These are phyloP conservation scores for Chaetorhynchus papuensis DNA, from an alignment of 2,113 vertebrate species.

Conservation along the genomic window DNA sequence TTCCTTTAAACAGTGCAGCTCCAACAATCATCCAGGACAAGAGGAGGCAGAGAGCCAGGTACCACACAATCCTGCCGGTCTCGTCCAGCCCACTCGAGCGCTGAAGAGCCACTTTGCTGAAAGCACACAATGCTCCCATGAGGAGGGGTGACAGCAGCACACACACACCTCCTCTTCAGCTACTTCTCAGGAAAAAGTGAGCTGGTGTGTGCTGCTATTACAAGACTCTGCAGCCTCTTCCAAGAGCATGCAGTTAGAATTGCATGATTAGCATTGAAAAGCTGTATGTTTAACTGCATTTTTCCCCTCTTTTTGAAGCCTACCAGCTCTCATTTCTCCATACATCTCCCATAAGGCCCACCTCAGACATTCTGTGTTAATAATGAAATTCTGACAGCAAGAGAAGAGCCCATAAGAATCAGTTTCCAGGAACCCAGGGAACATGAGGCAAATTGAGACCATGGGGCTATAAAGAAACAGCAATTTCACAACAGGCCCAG, in stretches of 20 bases:
- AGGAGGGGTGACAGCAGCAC: background rate
- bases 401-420: background rate
- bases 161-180: background rate
- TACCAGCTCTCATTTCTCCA: background rate
- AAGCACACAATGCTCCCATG: background rate
- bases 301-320: background rate
- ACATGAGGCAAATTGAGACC: background rate
- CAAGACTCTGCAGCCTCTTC: background rate
- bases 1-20: slow-evolving; percentile 85
- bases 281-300: background rate
- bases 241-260: background rate
- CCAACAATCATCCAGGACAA: slow-evolving; percentile 82
- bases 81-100: slow-evolving; percentile 83
- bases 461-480: background rate
- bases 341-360: background rate
- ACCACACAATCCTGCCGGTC: slow-evolving; percentile 88
- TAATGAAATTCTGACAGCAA: background rate
- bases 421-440: background rate
- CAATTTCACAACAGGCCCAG: background rate
- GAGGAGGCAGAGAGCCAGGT: slow-evolving; percentile 91
- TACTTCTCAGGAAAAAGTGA: background rate
- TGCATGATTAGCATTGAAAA: background rate
- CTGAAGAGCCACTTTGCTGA: slow-evolving; percentile 80
- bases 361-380: background rate
- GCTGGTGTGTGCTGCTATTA: background rate